Percentiles rank a stretch among this genome's conserved stretches.
Evolutionary conservation across 2,888 invertebrate species (phyloP).

Genomic region (Xestia sexstrigata): DNA sequence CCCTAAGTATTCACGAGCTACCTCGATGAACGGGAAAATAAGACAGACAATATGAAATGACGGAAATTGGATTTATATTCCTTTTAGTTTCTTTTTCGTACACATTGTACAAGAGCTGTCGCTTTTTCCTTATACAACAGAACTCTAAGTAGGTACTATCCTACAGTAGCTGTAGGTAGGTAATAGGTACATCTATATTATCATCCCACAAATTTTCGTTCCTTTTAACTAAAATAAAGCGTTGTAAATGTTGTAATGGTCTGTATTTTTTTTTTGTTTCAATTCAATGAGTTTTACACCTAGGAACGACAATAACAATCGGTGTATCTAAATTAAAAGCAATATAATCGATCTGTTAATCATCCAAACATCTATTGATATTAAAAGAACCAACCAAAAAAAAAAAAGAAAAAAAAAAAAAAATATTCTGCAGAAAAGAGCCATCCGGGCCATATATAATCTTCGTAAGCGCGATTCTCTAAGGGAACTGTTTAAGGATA

Average conservation of each 20-base stretch:
- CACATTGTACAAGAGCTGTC: conserved; percentile 45
- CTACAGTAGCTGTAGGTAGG: background rate
- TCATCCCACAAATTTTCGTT: background rate
- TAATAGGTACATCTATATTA: background rate
- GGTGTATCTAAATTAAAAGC: background rate
- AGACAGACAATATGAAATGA: conserved; percentile 57
- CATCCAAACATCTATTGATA: background rate
- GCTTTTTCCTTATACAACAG: conserved; percentile 46
- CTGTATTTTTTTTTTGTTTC: background rate
- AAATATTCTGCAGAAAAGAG: too few relatives aligned
- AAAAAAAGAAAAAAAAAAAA: too few relatives aligned
- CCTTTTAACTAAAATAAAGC: background rate
- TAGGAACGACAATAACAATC: background rate
- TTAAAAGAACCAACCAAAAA: background rate
- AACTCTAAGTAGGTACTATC: conserved; percentile 16
- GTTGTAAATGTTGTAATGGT: background rate
- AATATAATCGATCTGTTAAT: background rate
- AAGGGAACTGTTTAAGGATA: too few relatives aligned
- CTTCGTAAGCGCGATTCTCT: too few relatives aligned
- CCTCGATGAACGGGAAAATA: conserved; percentile 59
- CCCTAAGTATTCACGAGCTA: conserved; percentile 56
- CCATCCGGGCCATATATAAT: too few relatives aligned
- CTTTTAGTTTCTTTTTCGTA: conserved; percentile 58
- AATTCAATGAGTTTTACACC: background rate
- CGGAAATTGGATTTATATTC: conserved; percentile 63